Percentiles rank a stretch among this genome's conserved stretches.
phyloP scores from a whole-genome alignment of 2,888 invertebrate species.

The Ecliptopera silaceata region DNA sequence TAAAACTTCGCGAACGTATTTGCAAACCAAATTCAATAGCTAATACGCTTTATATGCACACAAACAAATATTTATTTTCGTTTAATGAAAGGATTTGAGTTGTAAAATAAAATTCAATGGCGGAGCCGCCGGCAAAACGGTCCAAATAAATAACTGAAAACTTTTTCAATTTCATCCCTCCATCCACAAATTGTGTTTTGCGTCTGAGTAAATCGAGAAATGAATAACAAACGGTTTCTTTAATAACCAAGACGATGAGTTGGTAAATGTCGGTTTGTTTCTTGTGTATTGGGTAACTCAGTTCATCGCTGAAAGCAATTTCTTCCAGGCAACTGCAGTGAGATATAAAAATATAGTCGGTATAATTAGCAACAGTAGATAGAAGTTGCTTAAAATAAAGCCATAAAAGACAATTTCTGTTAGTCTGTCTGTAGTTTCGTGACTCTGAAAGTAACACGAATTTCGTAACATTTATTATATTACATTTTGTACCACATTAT shows the following conservation, averaged over 20 bases:
- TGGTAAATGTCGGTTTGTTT: conserved; percentile 13
- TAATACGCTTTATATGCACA: conserved; percentile 26
- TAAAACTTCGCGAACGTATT: not conserved
- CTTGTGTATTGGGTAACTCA: not conserved
- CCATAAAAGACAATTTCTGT: no score
- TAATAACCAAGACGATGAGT: conserved; percentile 60
- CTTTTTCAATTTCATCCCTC: conserved; percentile 80
- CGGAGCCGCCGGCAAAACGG: conserved; percentile 61
- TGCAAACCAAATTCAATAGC: conserved; percentile 5
- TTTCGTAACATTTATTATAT: not conserved
- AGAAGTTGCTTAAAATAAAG: no score
- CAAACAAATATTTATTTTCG: conserved; percentile 36
- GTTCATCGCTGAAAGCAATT: no score
- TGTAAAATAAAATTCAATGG: conserved; percentile 72
- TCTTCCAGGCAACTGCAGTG: no score
- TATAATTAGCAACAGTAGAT: no score
- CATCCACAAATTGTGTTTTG: conserved; percentile 79
- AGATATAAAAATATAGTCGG: no score
- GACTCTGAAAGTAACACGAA: no score
- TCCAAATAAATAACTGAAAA: conserved; percentile 79
- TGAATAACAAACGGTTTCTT: conserved; percentile 75
- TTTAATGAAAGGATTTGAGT: conserved; percentile 51
- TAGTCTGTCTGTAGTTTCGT: no score
- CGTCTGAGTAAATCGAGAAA: conserved; percentile 77
- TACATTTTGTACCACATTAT: no score